phyloP scores from a whole-genome alignment of 2,113 vertebrate genomes.

The Rana temporaria region DNA sequence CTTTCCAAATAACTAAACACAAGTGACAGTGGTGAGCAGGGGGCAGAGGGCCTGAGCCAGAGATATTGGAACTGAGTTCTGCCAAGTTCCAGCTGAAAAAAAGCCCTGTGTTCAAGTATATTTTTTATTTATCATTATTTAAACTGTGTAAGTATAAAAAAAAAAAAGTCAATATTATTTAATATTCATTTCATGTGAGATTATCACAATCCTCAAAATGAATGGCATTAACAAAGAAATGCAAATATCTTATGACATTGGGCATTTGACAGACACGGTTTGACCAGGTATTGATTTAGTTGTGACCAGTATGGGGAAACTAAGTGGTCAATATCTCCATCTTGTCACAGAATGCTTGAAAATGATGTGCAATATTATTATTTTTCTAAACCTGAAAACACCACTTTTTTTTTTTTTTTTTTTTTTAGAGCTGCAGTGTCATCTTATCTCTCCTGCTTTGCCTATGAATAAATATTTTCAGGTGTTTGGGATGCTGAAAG shows the following conservation, averaged over 20 bases:
- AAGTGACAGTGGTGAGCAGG: too few relatives aligned
- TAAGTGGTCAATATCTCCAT: constrained; percentile 71
- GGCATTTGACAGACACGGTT: constrained; percentile 62
- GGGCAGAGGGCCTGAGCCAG: too few relatives aligned
- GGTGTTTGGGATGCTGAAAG: constrained; percentile 66
- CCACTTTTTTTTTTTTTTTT: constrained; percentile 12
- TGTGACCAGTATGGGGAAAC: constrained; percentile 66
- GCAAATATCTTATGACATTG: constrained; percentile 62
- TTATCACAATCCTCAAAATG: constrained; percentile 1
- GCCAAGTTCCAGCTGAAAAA: too few relatives aligned
- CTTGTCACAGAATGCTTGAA: constrained; percentile 44
- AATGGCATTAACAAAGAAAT: constrained; percentile 58
- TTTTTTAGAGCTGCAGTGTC: constrained; percentile 28
- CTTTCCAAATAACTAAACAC: too few relatives aligned
- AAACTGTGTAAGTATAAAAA: too few relatives aligned
- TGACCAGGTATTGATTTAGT: constrained; percentile 69
- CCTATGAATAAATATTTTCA: constrained; percentile 70
- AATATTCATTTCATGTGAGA: too few relatives aligned
- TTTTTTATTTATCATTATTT: too few relatives aligned
- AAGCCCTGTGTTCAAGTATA: too few relatives aligned
- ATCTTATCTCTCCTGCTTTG: constrained; percentile 53
- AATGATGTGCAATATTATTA: constrained; percentile 25
- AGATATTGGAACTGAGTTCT: too few relatives aligned
- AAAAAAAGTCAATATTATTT: too few relatives aligned
- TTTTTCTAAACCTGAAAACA: constrained; percentile 1